A percentile compares a stretch with the other conserved stretches of the same genome.
phyloP scores from a whole-genome alignment of 2,888 invertebrate genomes.

The Tanypteryx hageni region DNA sequence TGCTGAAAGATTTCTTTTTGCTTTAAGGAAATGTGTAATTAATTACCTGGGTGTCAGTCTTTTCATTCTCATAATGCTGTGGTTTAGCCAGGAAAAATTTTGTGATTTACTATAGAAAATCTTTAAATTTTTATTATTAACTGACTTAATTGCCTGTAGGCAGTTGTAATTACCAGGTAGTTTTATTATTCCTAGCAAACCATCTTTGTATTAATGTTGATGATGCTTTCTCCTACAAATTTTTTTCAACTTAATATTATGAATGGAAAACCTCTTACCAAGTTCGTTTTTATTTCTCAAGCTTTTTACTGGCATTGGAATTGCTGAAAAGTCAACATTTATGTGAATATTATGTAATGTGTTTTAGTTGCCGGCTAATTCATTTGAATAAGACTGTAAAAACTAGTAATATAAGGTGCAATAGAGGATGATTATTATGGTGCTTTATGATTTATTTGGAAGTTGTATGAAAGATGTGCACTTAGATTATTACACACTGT shows the following conservation, averaged over 20 bases:
- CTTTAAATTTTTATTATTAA: not conserved
- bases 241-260: conserved; percentile 1
- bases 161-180: not conserved
- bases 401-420: conserved; percentile 55
- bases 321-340: not conserved
- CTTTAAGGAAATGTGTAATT: not conserved
- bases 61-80: not conserved
- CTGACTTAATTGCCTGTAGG: not conserved
- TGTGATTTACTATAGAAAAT: not conserved
- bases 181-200: not conserved
- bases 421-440: conserved; percentile 57
- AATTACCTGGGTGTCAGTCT: not conserved
- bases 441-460: conserved; percentile 59
- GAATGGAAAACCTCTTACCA: not conserved
- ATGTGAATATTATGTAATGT: conserved; percentile 56
- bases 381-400: conserved; percentile 60
- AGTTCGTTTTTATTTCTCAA: not conserved
- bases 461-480: conserved; percentile 37
- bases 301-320: not conserved
- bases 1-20: not conserved
- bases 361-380: conserved; percentile 58
- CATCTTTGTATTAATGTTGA: not conserved
- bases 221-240: not conserved
- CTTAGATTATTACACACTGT: not conserved
- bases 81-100: not conserved